These are phyloP conservation scores for Latheticus oryzae DNA, from an alignment of 2,888 invertebrate species.

Conservation along the genomic window DNA sequence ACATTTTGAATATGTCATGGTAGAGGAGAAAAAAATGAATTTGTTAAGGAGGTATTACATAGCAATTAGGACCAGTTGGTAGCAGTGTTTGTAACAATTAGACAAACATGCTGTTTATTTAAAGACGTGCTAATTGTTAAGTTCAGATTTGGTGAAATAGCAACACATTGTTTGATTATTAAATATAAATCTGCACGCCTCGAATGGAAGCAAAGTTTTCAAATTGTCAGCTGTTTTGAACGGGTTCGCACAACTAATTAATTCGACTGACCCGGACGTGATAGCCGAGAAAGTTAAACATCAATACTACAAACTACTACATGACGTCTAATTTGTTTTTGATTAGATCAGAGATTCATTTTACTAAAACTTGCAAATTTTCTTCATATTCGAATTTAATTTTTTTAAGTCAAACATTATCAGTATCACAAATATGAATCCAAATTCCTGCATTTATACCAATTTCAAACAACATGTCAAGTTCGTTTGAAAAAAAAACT, in stretches of 20 bases:
- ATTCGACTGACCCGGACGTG: constrained; percentile 58
- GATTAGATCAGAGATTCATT: constrained; percentile 14
- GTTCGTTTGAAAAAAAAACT: not conserved
- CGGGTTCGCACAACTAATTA: constrained; percentile 58
- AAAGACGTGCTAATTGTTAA: constrained; percentile 40
- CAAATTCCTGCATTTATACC: too few species aligned
- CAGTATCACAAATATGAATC: too few species aligned
- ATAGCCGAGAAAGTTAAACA: constrained; percentile 56
- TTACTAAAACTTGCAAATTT: too few species aligned
- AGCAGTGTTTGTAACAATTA: constrained; percentile 37
- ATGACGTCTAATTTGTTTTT: constrained; percentile 32
- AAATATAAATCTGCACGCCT: constrained; percentile 57
- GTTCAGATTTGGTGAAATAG: constrained; percentile 32
- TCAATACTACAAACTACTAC: constrained; percentile 47
- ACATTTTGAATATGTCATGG: constrained; percentile 40
- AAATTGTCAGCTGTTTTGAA: constrained; percentile 61
- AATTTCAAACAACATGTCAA: too few species aligned
- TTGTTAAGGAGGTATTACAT: not conserved
- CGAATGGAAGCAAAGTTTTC: constrained; percentile 56
- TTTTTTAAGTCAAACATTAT: too few species aligned
- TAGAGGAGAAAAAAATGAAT: not conserved
- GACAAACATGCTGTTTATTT: constrained; percentile 35
- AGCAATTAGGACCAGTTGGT: constrained; percentile 28
- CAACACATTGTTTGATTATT: constrained; percentile 59
- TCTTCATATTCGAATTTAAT: too few species aligned